A percentile compares a stretch with the other conserved stretches of the same genome.
These are phyloP conservation scores for Pollimyrus isidori DNA, from an alignment of 2,113 vertebrate species.

Conservation along the genomic window DNA sequence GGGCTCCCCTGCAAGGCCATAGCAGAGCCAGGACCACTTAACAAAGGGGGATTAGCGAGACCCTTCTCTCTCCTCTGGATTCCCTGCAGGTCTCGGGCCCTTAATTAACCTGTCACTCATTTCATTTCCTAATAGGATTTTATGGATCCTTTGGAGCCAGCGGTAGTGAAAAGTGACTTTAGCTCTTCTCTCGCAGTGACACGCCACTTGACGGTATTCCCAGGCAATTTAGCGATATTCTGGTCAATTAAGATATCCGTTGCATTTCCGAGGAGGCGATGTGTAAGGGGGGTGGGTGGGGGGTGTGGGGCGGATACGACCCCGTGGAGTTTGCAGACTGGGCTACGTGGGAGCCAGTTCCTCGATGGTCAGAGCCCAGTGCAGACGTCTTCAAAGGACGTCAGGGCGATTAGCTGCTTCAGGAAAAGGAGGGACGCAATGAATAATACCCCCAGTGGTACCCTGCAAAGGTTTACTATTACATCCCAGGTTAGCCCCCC, in stretches of 20 bases:
- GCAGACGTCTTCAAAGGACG: background rate
- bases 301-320: background rate
- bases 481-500: background rate
- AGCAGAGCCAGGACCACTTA: background rate
- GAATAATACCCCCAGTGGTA: background rate
- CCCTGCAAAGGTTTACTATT: background rate
- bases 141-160: background rate
- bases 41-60: constrained; percentile 11
- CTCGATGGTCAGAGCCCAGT: background rate
- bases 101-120: constrained; percentile 21
- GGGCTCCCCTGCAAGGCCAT: background rate
- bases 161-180: background rate
- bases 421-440: background rate
- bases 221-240: background rate
- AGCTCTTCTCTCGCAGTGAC: background rate
- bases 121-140: constrained; percentile 19
- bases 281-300: background rate
- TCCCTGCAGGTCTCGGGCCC: background rate
- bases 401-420: constrained; percentile 1
- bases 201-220: background rate
- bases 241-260: background rate
- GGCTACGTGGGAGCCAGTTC: background rate
- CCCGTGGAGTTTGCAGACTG: background rate
- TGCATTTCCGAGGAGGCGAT: background rate
- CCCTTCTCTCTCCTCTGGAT: constrained; percentile 3